Evolutionary conservation across 2,888 invertebrate species (phyloP).

Genomic region (Noctuana brunneofusca): DNA sequence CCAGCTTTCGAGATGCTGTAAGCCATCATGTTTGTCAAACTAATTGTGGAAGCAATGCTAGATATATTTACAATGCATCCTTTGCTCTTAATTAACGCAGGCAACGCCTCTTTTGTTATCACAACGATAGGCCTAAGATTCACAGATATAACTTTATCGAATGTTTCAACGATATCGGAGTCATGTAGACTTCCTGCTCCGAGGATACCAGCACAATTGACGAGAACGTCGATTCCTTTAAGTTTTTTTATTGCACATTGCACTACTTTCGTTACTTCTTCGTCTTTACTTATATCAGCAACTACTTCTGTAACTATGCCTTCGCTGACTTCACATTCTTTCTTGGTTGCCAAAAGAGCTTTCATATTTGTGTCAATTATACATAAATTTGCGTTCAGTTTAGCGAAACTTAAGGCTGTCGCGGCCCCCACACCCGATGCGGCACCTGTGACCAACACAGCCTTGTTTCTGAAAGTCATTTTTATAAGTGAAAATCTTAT

Average conservation of each 20-base stretch:
- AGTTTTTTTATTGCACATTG: conserved; percentile 34
- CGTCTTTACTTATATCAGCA: conserved; percentile 38
- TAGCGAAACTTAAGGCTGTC: conserved; percentile 82
- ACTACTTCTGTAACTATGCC: conserved; percentile 32
- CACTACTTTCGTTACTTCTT: conserved; percentile 34
- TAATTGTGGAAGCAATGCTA: conserved; percentile 26
- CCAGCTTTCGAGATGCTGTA: conserved; percentile 39
- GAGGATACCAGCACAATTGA: conserved; percentile 39
- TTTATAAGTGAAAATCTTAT: not conserved
- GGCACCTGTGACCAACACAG: conserved; percentile 57
- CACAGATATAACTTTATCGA: conserved; percentile 33
- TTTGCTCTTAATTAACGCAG: conserved; percentile 38
- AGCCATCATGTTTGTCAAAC: not conserved
- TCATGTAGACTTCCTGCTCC: conserved; percentile 13
- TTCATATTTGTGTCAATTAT: conserved; percentile 84
- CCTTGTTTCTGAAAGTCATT: conserved; percentile 54
- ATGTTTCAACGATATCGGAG: conserved; percentile 25
- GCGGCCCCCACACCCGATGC: conserved; percentile 85
- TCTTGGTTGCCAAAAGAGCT: conserved; percentile 81
- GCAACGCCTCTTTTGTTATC: conserved; percentile 36
- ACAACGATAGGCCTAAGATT: conserved; percentile 36
- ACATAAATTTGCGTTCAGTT: conserved; percentile 80
- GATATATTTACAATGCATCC: conserved; percentile 44
- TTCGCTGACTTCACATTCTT: conserved; percentile 34
- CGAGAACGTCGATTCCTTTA: conserved; percentile 37